Evolutionary conservation across 2,888 invertebrate species (phyloP), one percentile per base, ranked within the genome.

Genomic region (Pachymerium ferrugineum): DNA sequence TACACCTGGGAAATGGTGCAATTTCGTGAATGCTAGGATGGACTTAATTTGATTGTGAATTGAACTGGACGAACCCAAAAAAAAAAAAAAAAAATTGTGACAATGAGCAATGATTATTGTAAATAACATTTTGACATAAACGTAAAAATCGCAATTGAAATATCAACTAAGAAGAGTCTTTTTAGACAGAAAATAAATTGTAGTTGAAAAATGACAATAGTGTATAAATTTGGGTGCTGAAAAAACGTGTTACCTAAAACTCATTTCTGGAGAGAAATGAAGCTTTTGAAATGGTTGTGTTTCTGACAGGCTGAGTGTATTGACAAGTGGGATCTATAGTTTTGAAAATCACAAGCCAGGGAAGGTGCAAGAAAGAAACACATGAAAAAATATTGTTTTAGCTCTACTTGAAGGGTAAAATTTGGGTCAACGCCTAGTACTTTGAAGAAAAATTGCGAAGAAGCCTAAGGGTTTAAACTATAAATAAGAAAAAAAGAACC

Each of bases 171-270:
- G 14, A 25, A 28, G 25, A 62, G 62, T 62, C 62, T 5, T 28
- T 62, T 54, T 16, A 8, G 25, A 54, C n/a, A n/a, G n/a, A n/a
- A n/a, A n/a, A n/a, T n/a, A 38, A 38, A 4, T 6, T 5, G 22
- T 3, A 25, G 5, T 12, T 62, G 62, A 62, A 62, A 62, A 62
- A 62, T 62, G 25, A 28, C 25, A 62, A 62, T 62, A 10, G 25
- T 62, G 62, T 62, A 62, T 22, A 28, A 62, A 62, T 62, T 62
- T 28, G 25, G 25, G 62, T 19, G 25, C 28, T 22, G 62, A 12
- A 62, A 62, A 62, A 25, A 62, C 62, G 62, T 62, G 62, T 62
- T 62, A 62, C 62, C 62, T 62, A 62, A 16, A 62, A 62, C 62
- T 62, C 62, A 62, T 62, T 62, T 62, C 62, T 62, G 5, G 25